Conservation (phyloP, 2,797 vertebrate genomes). For the Cossypha caffra region DNA sequence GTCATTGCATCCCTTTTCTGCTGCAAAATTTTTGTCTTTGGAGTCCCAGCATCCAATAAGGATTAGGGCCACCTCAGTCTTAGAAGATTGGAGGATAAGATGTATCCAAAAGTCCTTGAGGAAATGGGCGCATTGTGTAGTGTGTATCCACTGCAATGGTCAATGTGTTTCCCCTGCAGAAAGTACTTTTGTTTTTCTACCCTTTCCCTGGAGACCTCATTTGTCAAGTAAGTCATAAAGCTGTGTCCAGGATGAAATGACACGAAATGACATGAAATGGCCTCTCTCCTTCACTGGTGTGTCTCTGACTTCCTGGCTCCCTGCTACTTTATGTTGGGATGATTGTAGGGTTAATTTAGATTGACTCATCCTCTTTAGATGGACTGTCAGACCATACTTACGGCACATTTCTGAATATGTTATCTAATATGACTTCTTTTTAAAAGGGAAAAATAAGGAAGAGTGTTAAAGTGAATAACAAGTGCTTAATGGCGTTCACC, state of each 20-base stretch:
- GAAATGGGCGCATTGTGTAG: not conserved
- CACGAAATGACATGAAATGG: not conserved
- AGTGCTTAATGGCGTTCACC: not conserved
- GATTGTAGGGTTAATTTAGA: not conserved
- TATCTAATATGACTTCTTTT: not conserved
- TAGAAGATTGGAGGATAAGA: not conserved
- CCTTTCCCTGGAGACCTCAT: not conserved
- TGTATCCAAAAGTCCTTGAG: not conserved
- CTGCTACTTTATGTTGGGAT: accelerated
- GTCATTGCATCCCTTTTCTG: not conserved
- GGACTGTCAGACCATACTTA: not conserved
- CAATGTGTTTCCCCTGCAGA: not conserved
- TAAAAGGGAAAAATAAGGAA: not conserved
- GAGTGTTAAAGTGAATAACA: not conserved
- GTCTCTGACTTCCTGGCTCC: not conserved
- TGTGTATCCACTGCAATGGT: too few relatives aligned
- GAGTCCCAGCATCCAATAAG: not conserved
- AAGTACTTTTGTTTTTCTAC: accelerated
- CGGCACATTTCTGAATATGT: not conserved
- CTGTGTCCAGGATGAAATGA: not conserved
- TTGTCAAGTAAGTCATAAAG: not conserved
- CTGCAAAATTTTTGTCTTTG: not conserved
- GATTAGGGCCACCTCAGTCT: not conserved
- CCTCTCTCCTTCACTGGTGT: not conserved
- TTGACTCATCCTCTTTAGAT: not conserved